Evolutionary conservation across 2,888 invertebrate species (phyloP).

Genomic region (Thumatha senex): DNA sequence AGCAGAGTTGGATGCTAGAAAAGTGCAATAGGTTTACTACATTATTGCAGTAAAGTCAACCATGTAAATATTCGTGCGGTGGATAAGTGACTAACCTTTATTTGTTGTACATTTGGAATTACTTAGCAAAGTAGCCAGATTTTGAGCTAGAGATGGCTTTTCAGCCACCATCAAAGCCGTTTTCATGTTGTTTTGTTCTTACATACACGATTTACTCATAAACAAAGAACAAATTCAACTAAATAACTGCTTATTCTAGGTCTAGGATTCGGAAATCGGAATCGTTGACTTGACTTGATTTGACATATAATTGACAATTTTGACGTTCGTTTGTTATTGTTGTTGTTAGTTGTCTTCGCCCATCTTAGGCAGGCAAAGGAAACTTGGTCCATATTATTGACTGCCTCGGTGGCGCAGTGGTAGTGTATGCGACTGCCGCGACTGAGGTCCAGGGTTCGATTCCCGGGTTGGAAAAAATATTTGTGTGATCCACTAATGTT

Average conservation of each 20-base stretch:
- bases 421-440: no score
- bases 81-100: conserved; percentile 84
- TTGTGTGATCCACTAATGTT: no score
- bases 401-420: no score
- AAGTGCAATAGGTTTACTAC: conserved; percentile 1
- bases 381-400: no score
- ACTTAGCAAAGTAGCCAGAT: conserved; percentile 96
- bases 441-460: no score
- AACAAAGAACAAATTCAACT: not conserved
- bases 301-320: no score
- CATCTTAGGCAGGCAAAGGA: no score
- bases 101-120: conserved; percentile 90
- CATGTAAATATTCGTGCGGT: not conserved
- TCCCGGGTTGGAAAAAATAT: no score
- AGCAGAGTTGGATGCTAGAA: conserved; percentile 87
- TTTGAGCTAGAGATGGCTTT: conserved; percentile 98
- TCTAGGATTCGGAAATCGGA: no score
- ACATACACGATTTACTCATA: not conserved
- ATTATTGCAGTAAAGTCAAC: conserved; percentile 5
- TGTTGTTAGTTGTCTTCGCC: no score
- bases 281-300: no score
- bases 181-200: conserved; percentile 84
- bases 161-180: conserved; percentile 98
- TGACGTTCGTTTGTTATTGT: no score
- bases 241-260: not conserved